These are phyloP conservation scores for Iguana delicatissima DNA, from an alignment of 2,797 vertebrate species.

Conservation along the genomic window DNA sequence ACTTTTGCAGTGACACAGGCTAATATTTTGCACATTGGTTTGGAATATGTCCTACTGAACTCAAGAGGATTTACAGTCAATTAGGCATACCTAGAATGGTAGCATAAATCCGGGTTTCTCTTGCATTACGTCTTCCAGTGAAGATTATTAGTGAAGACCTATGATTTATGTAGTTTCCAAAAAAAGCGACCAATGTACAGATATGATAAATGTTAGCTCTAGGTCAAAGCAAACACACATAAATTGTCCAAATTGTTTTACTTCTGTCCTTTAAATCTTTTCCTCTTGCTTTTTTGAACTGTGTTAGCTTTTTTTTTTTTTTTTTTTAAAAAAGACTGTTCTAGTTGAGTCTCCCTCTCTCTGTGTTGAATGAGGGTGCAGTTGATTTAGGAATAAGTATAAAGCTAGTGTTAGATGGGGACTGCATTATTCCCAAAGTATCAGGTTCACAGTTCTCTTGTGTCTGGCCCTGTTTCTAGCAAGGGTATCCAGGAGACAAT, in stretches of 20 bases:
- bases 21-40: background rate
- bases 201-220: slow-evolving; percentile 15
- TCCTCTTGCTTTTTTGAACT: slow-evolving; percentile 1
- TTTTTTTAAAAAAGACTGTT: background rate
- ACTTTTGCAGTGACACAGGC: background rate
- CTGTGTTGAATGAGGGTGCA: background rate
- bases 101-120: background rate
- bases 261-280: slow-evolving; percentile 45
- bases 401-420: background rate
- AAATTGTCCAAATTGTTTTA: background rate
- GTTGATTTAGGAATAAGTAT: background rate
- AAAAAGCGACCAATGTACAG: background rate
- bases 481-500: background rate
- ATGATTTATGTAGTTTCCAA: background rate
- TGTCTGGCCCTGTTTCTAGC: background rate
- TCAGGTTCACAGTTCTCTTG: background rate
- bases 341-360: too few species aligned
- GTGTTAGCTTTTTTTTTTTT: background rate
- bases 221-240: slow-evolving; percentile 36
- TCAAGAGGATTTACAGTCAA: background rate
- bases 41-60: background rate
- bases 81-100: too few species aligned
- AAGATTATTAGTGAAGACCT: slow-evolving; percentile 19
- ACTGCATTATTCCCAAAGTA: background rate
- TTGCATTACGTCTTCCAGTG: background rate